Conservation (phyloP, 2,797 vertebrate species). For the Poecilia picta region DNA sequence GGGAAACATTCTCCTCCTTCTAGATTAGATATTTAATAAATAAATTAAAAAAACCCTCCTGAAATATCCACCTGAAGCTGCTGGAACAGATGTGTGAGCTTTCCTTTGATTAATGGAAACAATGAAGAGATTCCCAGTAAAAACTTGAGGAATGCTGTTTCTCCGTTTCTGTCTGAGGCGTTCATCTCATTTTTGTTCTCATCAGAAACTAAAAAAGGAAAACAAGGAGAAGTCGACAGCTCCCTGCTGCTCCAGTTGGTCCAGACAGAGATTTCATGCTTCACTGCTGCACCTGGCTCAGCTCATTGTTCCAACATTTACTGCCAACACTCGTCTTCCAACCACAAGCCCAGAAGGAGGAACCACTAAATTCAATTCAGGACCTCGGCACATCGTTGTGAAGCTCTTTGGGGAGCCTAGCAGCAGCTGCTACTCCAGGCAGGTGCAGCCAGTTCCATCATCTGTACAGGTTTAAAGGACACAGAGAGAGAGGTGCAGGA, state of each 20-base stretch:
- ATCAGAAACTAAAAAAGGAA: conserved; percentile 26
- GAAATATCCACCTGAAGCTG: conserved; percentile 19
- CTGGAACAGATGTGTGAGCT: conserved; percentile 16
- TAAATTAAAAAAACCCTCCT: neutral
- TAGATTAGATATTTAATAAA: neutral
- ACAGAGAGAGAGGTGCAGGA: conserved; percentile 39
- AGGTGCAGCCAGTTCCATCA: conserved; percentile 71
- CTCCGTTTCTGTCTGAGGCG: conserved; percentile 57
- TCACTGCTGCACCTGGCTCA: conserved; percentile 59
- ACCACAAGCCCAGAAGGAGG: conserved; percentile 63
- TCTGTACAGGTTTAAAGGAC: conserved; percentile 50
- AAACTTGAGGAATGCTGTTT: conserved; percentile 58
- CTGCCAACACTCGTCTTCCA: conserved; percentile 55
- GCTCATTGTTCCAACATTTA: conserved; percentile 54
- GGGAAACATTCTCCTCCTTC: conserved; percentile 10
- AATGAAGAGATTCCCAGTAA: conserved; percentile 29
- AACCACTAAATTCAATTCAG: conserved; percentile 70
- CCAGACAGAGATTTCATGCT: conserved; percentile 37
- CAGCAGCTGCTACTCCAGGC: conserved; percentile 46
- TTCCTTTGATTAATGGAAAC: conserved; percentile 55
- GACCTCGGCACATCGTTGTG: conserved; percentile 59
- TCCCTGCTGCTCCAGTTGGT: conserved; percentile 44
- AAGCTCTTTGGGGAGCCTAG: conserved; percentile 52
- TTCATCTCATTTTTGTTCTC: conserved; percentile 55
- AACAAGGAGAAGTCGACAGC: conserved; percentile 41